Base-by-base conservation (phyloP, 2,888 invertebrate species). In the Synanthedon vespiformis region DNA sequence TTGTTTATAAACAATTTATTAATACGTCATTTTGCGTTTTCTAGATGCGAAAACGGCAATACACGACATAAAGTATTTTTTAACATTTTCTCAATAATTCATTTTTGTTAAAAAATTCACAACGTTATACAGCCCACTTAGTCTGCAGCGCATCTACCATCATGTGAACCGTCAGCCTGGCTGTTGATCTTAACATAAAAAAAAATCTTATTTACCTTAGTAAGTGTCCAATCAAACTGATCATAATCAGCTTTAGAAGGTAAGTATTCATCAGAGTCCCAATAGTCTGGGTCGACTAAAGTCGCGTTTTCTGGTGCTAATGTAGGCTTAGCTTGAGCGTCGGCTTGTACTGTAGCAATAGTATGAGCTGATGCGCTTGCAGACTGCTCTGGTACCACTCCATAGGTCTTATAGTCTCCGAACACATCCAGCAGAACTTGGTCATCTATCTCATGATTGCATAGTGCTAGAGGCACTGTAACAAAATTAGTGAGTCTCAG, bases 221-320 rank as follows among this genome's bases (percentile, higher is more conserved):
- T 85, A 18, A 93, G 68, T 51, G 86, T 86, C 92, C 92, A 92
- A 55, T 93, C 92, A 65, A 93, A 93, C 52, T 79, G 78, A 60
- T 92, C 92, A 57, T 89, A 87, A 53, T 84, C 80, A 2, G 68
- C 60, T 0, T 62, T 52, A 0, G 78, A 63, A 2, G 74, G 75
- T 6, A 60, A 64, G 55, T 70, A 81, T 4, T 64, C 58, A 27
- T 80, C 76, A 0, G 56, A 52, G 2, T 81, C 78, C 67, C 70
- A 72, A 54, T 77, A 72, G 54, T 78, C 77, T 0, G 63, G 61
- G 55, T 71, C 70, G 0, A 72, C 64, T 1, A 72, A 57, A 0
- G 74, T 73, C 0, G 53, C 67, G 47, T 68, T 72, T 0, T 52
- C 51, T 0, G 77, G 77, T 0, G 64, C 64, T 4, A n/a, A n/a